Evolutionary conservation across 2,888 invertebrate genomes (phyloP).

Genomic region (Ctena decussata): DNA sequence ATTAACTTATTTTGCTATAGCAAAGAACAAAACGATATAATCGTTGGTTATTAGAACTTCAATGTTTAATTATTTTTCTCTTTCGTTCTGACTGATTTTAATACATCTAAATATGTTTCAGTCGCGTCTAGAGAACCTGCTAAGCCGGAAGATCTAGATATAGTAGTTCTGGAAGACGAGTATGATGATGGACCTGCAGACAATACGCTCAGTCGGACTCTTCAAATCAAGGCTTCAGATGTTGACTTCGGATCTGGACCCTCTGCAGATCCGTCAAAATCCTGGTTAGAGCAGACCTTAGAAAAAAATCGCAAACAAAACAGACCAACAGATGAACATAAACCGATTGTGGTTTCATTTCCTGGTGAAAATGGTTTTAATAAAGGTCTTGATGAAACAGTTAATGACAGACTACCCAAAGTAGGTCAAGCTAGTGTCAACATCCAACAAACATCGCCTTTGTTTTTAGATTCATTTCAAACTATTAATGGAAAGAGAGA

Average conservation of each 20-base stretch:
- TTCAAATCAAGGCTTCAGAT: slow-evolving; percentile 48
- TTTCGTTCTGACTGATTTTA: too few species aligned
- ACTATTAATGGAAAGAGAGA: neutral
- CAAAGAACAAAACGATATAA: too few species aligned
- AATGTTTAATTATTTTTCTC: too few species aligned
- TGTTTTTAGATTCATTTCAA: neutral
- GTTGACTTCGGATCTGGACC: slow-evolving; percentile 36
- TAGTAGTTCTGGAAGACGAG: slow-evolving; percentile 43
- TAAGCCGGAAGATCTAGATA: slow-evolving; percentile 42
- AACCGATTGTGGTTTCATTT: neutral
- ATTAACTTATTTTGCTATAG: too few species aligned
- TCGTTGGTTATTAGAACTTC: too few species aligned
- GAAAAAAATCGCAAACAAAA: neutral
- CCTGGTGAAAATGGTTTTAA: neutral
- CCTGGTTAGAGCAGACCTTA: neutral
- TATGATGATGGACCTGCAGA: neutral
- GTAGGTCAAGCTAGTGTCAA: neutral
- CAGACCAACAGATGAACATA: neutral
- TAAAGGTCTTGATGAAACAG: neutral
- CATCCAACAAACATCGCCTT: neutral
- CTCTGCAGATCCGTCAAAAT: neutral
- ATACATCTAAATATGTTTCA: neutral
- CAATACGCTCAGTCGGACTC: slow-evolving; percentile 44
- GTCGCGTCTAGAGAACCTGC: slow-evolving; percentile 23
- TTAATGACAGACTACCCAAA: neutral